Evolutionary conservation across 2,113 vertebrate genomes (phyloP).

Genomic region (Lampris incognitus): DNA sequence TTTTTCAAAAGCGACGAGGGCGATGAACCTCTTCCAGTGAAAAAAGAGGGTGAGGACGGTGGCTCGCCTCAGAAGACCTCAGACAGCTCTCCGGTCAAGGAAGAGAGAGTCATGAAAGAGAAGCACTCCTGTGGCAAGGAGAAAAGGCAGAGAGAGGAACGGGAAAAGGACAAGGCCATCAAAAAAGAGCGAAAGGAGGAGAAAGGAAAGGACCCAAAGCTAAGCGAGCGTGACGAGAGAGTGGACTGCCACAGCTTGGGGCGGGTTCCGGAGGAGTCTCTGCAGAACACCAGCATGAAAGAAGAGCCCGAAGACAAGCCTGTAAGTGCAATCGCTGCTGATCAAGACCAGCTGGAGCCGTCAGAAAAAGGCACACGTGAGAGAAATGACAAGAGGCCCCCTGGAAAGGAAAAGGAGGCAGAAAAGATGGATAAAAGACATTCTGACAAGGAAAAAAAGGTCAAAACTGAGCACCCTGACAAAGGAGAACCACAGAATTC

Average conservation of each 20-base stretch:
- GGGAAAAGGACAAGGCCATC: constrained; percentile 84
- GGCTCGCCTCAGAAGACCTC: constrained; percentile 84
- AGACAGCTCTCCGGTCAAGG: constrained; percentile 86
- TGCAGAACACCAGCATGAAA: constrained; percentile 74
- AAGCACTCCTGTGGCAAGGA: constrained; percentile 88
- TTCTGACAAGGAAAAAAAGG: constrained; percentile 92
- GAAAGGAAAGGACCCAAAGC: constrained; percentile 87
- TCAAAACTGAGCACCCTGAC: constrained; percentile 89
- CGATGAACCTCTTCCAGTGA: constrained; percentile 83
- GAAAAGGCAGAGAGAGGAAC: constrained; percentile 88
- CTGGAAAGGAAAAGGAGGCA: constrained; percentile 87
- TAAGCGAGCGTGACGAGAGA: constrained; percentile 78
- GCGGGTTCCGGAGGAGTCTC: constrained; percentile 73
- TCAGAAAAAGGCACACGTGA: constrained; percentile 89
- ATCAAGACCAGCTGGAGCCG: constrained; percentile 86
- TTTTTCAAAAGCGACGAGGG: constrained; percentile 99
- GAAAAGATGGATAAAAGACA: constrained; percentile 91
- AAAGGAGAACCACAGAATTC: constrained; percentile 87
- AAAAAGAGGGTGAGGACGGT: constrained; percentile 83
- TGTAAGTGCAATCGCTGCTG: constrained; percentile 81
- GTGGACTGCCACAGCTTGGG: constrained; percentile 69
- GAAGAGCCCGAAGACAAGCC: constrained; percentile 86
- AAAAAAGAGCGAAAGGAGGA: constrained; percentile 92
- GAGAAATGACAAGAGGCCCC: constrained; percentile 87
- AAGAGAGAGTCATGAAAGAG: constrained; percentile 89